Base-by-base conservation (phyloP, 2,888 invertebrate genomes). In the Desoria tigrina region DNA sequence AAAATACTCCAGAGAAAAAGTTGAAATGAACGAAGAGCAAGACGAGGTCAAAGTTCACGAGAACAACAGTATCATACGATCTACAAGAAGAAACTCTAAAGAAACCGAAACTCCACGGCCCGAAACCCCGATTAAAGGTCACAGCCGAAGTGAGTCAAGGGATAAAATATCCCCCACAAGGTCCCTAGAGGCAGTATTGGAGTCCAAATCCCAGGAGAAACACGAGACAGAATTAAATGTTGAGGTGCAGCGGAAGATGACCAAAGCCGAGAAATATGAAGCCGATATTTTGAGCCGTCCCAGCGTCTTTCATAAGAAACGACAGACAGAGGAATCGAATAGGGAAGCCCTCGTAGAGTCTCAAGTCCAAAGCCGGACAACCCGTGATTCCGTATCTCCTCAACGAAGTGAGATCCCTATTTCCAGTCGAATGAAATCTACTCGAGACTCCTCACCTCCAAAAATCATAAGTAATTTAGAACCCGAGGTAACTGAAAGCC, bases 231-330 rank as follows among this genome's bases (percentile, higher is more conserved):
- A 45, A n/a, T 4, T n/a, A 18, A 18, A 6, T 16, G 45, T 6
- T 18, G 21, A 18, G 45, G 21, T 45, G 6, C 6, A 21, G 16
- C 7, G 42, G n/a, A 37, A 57, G 7, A 57, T 57, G 42, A 57
- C 42, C 6, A 65, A 67, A 61, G 65, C 59, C 18, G 59, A 73
- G 53, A 74, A 73, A 61, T 75, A 75, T 61, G 75, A 73, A 37
- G 72, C 73, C 1, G 75, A 75, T 61, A 76, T 76, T 61, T 60
- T 76, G 42, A 71, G 71, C 51, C 62, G 76, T 28, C 73, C 72
- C 1, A 72, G 71, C 61, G 75, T 74, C 9, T 42, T 53, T 16
- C 24, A 50, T 18, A 42, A 61, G 51, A 56, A 42, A n/a, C 49
- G 54, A 16, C 39, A 66, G 16, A 60, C 53, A 45, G 32, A 49